A percentile compares a stretch with the other conserved stretches of the same genome.
phyloP scores from a whole-genome alignment of 2,888 invertebrate species.

The Allophyes oxyacanthae region DNA sequence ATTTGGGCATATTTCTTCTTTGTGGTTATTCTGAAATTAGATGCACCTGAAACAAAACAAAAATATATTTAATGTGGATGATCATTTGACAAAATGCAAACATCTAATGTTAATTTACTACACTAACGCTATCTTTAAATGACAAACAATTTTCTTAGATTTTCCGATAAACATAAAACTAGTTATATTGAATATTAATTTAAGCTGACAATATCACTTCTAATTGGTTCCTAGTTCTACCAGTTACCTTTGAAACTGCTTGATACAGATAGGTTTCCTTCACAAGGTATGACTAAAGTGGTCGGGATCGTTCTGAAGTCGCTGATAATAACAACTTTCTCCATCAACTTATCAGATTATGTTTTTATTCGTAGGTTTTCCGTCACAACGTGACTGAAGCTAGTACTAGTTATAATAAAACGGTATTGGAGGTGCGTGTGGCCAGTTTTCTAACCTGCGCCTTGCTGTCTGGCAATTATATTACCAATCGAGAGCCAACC shows the following conservation, averaged over 20 bases:
- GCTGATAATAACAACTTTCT: too few relatives aligned
- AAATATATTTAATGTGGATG: neutral
- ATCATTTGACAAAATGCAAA: too few relatives aligned
- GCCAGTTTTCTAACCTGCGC: conserved; percentile 30
- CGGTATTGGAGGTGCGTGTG: conserved; percentile 6
- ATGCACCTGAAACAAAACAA: conserved; percentile 77
- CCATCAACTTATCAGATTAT: too few relatives aligned
- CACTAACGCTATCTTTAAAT: too few relatives aligned
- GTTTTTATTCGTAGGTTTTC: too few relatives aligned
- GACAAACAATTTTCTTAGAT: conserved; percentile 23
- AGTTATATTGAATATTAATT: conserved; percentile 30
- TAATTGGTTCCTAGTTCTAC: conserved; percentile 44
- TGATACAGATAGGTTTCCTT: neutral
- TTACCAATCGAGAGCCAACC: conserved; percentile 21
- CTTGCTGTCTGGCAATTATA: conserved; percentile 35
- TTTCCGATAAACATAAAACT: conserved; percentile 31
- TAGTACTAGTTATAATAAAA: too few relatives aligned
- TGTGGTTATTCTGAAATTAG: conserved; percentile 91
- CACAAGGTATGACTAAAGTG: too few relatives aligned
- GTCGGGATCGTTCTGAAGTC: too few relatives aligned
- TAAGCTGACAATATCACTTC: conserved; percentile 11
- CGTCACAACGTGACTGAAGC: too few relatives aligned
- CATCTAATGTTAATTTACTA: too few relatives aligned
- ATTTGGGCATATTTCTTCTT: conserved; percentile 94
- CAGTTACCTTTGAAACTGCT: conserved; percentile 24